Base-by-base conservation (phyloP, 92 coral and sea anemone species). In the Blastomussa wellsi region DNA sequence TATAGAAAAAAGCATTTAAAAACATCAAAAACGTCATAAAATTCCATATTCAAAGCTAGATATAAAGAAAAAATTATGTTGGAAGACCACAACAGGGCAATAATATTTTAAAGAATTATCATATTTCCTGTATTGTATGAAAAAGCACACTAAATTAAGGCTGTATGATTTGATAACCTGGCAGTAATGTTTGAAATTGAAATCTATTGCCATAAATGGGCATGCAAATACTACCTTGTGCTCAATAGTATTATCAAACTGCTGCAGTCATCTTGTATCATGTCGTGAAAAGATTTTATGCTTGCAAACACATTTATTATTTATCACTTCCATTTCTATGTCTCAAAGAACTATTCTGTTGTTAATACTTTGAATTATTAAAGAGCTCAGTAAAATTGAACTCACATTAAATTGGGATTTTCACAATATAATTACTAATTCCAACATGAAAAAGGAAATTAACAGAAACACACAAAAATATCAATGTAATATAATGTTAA, bases 271-370 rank as follows among this genome's bases (percentile, higher is more conserved):
- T 37, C 29, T 68, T 33, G n/a, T n/a, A 38, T 26, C 75, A 70
- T 70, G 28, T 35, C 20, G 42, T 17, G 42, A 47, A 75, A 41
- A 72, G 48, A 72, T 22, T 37, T n/a, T 14, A 55, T 62, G 48
- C 81, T 60, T 84, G 42, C 73, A 74, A 84, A 76, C 81, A 84
- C 69, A 69, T 73, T 35, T 41, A 72, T 72, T 83, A 74, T 84
- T 74, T 11, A 78, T 75, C n/a, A 37, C 71, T 44, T 74, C 64
- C 38, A 79, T 15, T 79, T 79, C 72, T 38, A 79, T 9, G 28
- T 29, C 55, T 38, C 8, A 29, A 79, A 79, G 64, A 79, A 59
- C 38, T 19, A 36, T 60, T 78, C 35, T 13, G 60, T 37, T 78
- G 71, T 37, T 78, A 26, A 57, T 57, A n/a, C 55, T 31, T 29